Evolutionary conservation across 2,797 vertebrate genomes (phyloP), one percentile per base, ranked within the genome.

Genomic region (Falco rusticolus): DNA sequence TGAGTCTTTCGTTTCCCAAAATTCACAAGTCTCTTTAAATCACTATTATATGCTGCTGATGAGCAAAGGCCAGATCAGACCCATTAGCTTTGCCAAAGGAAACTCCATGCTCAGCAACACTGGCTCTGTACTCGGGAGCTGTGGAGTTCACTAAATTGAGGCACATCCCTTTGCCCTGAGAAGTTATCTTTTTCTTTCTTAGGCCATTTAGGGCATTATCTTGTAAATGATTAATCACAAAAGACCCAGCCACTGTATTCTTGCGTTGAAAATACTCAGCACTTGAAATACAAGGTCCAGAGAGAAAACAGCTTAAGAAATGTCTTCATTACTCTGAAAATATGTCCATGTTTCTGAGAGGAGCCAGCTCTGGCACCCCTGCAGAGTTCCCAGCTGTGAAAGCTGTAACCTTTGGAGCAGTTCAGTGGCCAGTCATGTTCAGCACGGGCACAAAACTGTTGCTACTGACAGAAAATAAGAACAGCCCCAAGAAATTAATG

Each of bases 21-120:
- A 74, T 93, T 91, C 82, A 43, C 33, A 25, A 33, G 59, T 84
- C 31, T 63, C n/a, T 88, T 79, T 70, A 87, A 94, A 76, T 93
- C 60, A 53, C 31, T 53, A 0, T 63, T 93, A 16, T 29, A 19
- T 24, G 20, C 56, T 81, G 43, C 66, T 65, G 79, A 21, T 41
- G 77, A 53, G 69, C 80, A 84, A 76, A 94, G 83, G 50, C 34
- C 76, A 79, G 54, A 16, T 59, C 76, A 69, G 65, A 48, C n/a
- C 31, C 28, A 10, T 91, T 56, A 29, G 33, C 43, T 92, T 68
- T 90, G 77, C 63, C 72, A 71, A 39, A 80, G 48, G 72, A 78
- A 95, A 29, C 76, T 85, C 71, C 28, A 20, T 3, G 16, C 41
- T 87, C 64, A 84, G 81, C 66, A 82, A 1, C 24, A 5, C 8